Evolutionary conservation across 2,113 vertebrate genomes (phyloP), one percentile per base, ranked within the genome.

Genomic region (Cavia aperea): DNA sequence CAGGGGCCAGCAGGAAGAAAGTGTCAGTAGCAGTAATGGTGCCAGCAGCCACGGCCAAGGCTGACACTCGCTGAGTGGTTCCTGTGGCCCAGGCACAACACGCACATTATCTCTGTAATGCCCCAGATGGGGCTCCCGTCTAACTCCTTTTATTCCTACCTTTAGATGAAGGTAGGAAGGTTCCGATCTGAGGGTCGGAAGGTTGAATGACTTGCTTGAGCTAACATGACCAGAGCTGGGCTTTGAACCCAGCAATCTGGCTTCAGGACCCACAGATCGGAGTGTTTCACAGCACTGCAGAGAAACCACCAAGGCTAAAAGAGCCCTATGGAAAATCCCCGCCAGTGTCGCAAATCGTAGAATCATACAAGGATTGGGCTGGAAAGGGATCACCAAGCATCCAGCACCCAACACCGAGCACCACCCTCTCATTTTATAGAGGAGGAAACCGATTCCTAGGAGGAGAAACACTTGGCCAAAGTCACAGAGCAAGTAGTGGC

Each of bases 21-120:
- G 14, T 4, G 8, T 36, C 3, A 1, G 7, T 1, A 4, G 73
- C 43, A 21, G 77, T 0, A 7, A 10, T 4, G 7, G 4, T 2
- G 29, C 19, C 39, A 3, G 4, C 3, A 4, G 58, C 31, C 4
- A 2, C 0, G 3, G 43, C 78, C 12, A 1, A 1, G 11, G 7
- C 49, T n/a, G 23, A 16, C 16, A 2, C 11, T 24, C 31, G 31
- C 49, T 4, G 46, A 36, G 49, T 3, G 51, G 72, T 15, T 43
- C 0, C 68, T 10, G 1, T 2, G 9, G 7, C 19, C 58, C 33
- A 7, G 15, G 4, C 63, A 7, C 49, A 10, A 1, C 1, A 16
- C 5, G 0, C 0, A 26, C 2, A 0, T 1, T 31, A 0, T 43
- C 54, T 68, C 62, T 39, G 60, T 14, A 39, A 26, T 15, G 15